These are phyloP conservation scores for Tetragnatha montana DNA, from an alignment of 2,888 invertebrate genomes.

Conservation along the genomic window DNA sequence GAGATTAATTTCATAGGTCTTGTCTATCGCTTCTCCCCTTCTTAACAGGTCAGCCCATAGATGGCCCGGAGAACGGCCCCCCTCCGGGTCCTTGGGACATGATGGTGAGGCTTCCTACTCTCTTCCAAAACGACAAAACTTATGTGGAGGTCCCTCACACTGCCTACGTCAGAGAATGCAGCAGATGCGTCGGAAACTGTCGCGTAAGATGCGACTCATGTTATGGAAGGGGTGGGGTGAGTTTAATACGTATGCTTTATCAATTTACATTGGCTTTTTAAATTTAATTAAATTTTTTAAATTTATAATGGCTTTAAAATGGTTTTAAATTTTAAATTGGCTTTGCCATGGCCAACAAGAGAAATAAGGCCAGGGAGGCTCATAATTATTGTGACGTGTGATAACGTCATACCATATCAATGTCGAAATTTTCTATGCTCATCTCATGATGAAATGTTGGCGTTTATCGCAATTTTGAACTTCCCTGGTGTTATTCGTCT, in stretches of 20 bases:
- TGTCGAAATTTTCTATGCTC: no score
- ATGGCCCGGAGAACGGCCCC: constrained; percentile 71
- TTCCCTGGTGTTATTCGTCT: no score
- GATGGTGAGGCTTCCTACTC: constrained; percentile 72
- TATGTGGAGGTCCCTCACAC: constrained; percentile 75
- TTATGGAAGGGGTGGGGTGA: constrained; percentile 48
- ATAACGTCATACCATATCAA: no score
- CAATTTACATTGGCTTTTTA: no score
- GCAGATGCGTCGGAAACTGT: constrained; percentile 50
- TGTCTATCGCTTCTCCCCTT: not conserved
- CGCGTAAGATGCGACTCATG: constrained; percentile 46
- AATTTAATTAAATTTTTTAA: no score
- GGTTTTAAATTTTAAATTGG: no score
- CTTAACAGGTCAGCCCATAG: constrained; percentile 73
- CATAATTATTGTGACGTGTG: no score
- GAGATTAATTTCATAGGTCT: not conserved
- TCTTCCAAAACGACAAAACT: constrained; percentile 74
- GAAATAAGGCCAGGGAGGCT: no score
- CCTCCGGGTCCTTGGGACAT: constrained; percentile 74
- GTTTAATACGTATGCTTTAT: not conserved
- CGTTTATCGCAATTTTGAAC: no score
- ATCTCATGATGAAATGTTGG: no score
- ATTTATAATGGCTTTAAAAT: no score
- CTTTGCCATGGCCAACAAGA: no score
- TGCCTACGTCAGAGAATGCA: constrained; percentile 73